A percentile compares a stretch with the other conserved stretches of the same genome.
Evolutionary conservation across 2,113 vertebrate genomes (phyloP).

Genomic region (Ptychochromis oligacanthus): DNA sequence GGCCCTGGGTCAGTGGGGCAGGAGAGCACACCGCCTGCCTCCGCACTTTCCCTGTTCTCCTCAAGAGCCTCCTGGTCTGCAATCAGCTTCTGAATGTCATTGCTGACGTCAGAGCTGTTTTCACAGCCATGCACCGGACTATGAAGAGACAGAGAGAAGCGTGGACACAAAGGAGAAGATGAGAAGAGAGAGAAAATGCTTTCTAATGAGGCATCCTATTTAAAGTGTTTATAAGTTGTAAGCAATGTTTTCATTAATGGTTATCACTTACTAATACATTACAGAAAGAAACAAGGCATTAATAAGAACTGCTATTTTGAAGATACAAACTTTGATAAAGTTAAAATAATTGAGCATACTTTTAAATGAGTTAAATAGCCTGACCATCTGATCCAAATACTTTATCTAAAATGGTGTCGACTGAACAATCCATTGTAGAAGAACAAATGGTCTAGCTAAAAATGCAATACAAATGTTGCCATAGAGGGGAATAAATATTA

Average conservation of each 20-base stretch:
- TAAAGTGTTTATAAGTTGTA: background rate
- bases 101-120: conserved; percentile 53
- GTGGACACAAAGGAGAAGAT: background rate
- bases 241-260: background rate
- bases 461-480: background rate
- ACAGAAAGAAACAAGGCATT: background rate
- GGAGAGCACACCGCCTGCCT: background rate
- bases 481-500: background rate
- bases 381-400: too few relatives aligned
- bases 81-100: conserved; percentile 58
- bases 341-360: background rate
- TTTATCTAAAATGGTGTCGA: background rate
- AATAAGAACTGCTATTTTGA: background rate
- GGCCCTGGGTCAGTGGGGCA: conserved; percentile 41
- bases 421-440: background rate
- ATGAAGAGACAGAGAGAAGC: background rate
- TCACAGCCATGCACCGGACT: conserved; percentile 38
- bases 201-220: background rate
- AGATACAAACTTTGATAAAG: background rate
- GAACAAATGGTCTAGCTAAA: background rate
- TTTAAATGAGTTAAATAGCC: background rate
- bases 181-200: background rate
- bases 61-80: conserved; percentile 38
- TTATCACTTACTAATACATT: background rate
- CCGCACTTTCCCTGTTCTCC: background rate